Evolutionary conservation across 64 coral and sea anemone species (phyloP).

Genomic region (Porites lutea): DNA sequence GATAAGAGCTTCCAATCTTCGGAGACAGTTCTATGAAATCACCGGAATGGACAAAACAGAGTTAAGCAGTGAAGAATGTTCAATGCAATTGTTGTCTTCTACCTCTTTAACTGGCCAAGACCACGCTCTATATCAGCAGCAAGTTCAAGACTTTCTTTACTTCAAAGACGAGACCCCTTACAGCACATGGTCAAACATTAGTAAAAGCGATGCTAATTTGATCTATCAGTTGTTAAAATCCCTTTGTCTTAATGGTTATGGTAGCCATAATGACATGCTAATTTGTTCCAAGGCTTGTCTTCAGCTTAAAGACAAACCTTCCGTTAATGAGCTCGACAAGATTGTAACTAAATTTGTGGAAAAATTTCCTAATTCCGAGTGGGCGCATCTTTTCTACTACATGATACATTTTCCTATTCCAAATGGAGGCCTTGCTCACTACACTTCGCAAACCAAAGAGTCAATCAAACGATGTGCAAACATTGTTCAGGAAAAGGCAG

Average conservation of each 20-base stretch:
- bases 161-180: constrained; percentile 51
- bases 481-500: neutral
- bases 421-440: constrained; percentile 43
- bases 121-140: neutral
- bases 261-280: constrained; percentile 10
- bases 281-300: constrained; percentile 61
- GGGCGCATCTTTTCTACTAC: constrained; percentile 73
- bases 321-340: neutral
- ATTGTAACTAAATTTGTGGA: constrained; percentile 16
- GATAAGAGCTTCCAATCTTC: constrained; percentile 43
- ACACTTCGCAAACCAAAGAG: neutral
- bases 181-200: constrained; percentile 39
- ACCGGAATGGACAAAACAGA: constrained; percentile 22
- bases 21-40: constrained; percentile 61
- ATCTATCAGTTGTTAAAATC: constrained; percentile 13
- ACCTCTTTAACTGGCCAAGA: neutral
- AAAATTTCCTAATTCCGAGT: constrained; percentile 24
- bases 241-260: neutral
- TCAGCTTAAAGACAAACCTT: neutral
- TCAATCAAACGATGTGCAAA: constrained; percentile 15
- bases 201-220: too few relatives aligned
- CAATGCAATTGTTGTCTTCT: neutral
- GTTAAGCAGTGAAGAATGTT: neutral
- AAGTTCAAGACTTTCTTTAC: constrained; percentile 64
- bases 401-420: constrained; percentile 73